phyloP scores from a whole-genome alignment of 2,797 vertebrate species.

The Dipus sagitta region DNA sequence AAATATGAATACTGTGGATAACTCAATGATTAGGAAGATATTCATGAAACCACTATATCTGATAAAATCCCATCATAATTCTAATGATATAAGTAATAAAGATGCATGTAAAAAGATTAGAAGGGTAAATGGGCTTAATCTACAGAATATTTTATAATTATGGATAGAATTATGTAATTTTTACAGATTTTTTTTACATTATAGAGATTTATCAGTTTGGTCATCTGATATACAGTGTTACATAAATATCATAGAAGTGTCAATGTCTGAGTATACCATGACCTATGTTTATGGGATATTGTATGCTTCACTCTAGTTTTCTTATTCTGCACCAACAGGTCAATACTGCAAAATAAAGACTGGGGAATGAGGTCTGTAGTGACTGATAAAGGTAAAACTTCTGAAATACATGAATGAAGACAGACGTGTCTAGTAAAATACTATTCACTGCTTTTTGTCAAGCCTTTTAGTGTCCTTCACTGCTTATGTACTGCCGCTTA shows the following conservation, averaged over 20 bases:
- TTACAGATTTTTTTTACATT: not conserved
- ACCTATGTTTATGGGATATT: not conserved
- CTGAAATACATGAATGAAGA: not conserved
- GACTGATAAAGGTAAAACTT: not conserved
- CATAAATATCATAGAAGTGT: constrained; percentile 1
- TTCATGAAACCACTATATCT: constrained; percentile 23
- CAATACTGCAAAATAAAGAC: not conserved
- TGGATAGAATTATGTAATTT: constrained; percentile 3
- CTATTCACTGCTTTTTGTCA: not conserved
- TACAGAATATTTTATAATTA: not conserved
- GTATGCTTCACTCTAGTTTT: not conserved
- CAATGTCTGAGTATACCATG: not conserved
- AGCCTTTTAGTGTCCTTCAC: not conserved
- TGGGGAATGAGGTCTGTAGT: not conserved
- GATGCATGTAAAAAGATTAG: not conserved
- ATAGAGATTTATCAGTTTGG: not conserved
- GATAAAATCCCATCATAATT: constrained; percentile 31
- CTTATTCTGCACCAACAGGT: not conserved
- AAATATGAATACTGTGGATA: constrained; percentile 44
- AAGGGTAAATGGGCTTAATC: not conserved
- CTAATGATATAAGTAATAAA: constrained; percentile 40
- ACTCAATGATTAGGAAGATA: constrained; percentile 45
- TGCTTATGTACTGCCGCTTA: not conserved
- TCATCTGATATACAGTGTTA: not conserved
- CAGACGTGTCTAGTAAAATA: not conserved